A percentile compares a stretch with the other conserved stretches of the same genome.
phyloP scores from a whole-genome alignment of 2,797 vertebrate species.

The Manis javanica region DNA sequence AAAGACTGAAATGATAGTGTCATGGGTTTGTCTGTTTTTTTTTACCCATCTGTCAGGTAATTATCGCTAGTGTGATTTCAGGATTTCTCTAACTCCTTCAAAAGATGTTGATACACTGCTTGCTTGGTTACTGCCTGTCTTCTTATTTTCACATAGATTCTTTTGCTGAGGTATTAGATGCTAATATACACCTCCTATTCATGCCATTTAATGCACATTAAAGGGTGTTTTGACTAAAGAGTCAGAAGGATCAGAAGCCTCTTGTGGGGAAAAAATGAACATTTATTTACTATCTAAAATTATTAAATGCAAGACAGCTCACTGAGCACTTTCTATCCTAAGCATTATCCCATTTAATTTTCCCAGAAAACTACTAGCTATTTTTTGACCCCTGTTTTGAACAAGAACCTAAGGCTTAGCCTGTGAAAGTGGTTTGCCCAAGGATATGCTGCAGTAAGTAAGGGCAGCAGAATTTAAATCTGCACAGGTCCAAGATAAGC shows the following conservation, averaged over 20 bases:
- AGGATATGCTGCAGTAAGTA: neutral
- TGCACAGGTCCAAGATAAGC: neutral
- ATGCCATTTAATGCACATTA: neutral
- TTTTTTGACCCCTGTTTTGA: neutral
- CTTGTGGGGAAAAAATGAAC: neutral
- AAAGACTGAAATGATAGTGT: neutral
- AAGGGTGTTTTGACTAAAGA: slow-evolving; percentile 19
- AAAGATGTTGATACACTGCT: neutral
- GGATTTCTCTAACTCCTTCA: neutral
- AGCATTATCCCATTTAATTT: neutral
- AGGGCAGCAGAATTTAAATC: neutral
- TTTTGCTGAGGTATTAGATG: neutral
- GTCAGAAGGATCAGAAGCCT: neutral
- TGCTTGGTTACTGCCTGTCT: neutral
- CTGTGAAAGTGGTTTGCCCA: neutral
- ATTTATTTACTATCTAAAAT: neutral
- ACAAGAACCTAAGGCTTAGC: neutral
- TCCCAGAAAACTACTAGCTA: neutral
- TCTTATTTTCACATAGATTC: neutral
- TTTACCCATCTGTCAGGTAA: neutral
- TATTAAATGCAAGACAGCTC: neutral
- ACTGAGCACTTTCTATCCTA: neutral
- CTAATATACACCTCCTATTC: neutral
- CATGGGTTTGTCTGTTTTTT: neutral
- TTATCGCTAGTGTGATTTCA: neutral